These are phyloP conservation scores for Oenanthe melanoleuca DNA, from an alignment of 2,113 vertebrate genomes.

Conservation along the genomic window DNA sequence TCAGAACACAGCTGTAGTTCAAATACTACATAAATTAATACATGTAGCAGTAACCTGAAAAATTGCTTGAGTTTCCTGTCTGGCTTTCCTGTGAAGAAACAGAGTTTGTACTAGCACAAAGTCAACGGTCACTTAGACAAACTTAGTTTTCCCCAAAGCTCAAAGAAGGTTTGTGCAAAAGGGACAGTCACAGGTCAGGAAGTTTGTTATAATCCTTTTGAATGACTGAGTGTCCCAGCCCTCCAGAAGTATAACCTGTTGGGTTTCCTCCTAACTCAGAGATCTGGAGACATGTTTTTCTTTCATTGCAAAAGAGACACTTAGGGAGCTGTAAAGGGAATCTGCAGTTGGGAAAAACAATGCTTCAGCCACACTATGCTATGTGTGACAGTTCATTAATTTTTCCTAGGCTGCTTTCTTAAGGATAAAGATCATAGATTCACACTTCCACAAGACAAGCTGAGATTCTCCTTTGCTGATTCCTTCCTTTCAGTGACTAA, in stretches of 20 bases:
- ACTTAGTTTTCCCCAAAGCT: not conserved
- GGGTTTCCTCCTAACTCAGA: not conserved
- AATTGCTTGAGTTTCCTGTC: not conserved
- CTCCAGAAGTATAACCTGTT: not conserved
- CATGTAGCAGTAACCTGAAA: not conserved
- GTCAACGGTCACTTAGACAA: not conserved
- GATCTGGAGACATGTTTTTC: not conserved
- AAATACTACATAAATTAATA: not conserved
- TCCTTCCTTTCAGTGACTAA: not conserved
- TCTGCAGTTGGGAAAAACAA: not conserved
- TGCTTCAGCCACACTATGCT: not conserved
- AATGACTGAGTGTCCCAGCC: rapidly evolving
- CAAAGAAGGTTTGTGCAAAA: not conserved
- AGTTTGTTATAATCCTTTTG: not conserved
- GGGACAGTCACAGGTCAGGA: not conserved
- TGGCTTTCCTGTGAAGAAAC: not conserved
- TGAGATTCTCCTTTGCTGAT: not conserved
- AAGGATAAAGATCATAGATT: not conserved
- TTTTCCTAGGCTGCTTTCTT: not conserved
- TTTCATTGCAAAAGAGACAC: not conserved
- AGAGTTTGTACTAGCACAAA: not conserved
- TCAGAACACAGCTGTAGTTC: not conserved
- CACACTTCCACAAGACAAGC: not conserved
- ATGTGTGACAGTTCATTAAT: not conserved
- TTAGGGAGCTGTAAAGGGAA: not conserved